phyloP scores from a whole-genome alignment of 2,888 invertebrate species.

The Coelogynopora nodosa region DNA sequence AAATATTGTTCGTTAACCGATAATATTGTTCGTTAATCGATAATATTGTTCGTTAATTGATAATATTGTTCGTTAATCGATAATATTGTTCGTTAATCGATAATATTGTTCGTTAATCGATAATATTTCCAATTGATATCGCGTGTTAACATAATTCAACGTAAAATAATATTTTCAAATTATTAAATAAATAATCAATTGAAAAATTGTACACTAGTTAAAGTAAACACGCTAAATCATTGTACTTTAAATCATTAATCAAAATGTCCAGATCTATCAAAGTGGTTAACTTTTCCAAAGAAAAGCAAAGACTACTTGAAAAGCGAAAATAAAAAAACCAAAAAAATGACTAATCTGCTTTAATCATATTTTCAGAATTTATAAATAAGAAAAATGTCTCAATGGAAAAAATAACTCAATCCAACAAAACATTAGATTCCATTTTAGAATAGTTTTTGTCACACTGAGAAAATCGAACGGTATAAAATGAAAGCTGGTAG shows the following conservation, averaged over 20 bases:
- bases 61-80: too few species aligned
- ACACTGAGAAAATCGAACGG: not conserved
- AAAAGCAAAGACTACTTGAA: not conserved
- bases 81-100: too few species aligned
- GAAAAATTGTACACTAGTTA: not conserved
- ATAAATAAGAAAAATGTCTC: not conserved
- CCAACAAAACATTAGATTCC: not conserved
- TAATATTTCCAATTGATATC: too few species aligned
- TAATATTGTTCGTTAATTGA: too few species aligned
- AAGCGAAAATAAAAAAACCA: not conserved
- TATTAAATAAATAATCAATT: not conserved
- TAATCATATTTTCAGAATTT: not conserved
- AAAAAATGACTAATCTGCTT: not conserved
- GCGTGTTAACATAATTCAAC: too few species aligned
- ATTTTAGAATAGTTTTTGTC: not conserved
- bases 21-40: too few species aligned
- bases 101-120: too few species aligned
- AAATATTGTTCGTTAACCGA: too few species aligned
- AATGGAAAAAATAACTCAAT: not conserved
- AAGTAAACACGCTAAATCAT: not conserved
- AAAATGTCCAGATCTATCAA: not conserved
- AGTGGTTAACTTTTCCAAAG: not conserved
- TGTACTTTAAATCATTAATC: not conserved
- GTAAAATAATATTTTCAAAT: not conserved
- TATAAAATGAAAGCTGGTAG: not conserved